Evolutionary conservation across 2,888 invertebrate species (phyloP).

Genomic region (Lasioglossum vierecki): DNA sequence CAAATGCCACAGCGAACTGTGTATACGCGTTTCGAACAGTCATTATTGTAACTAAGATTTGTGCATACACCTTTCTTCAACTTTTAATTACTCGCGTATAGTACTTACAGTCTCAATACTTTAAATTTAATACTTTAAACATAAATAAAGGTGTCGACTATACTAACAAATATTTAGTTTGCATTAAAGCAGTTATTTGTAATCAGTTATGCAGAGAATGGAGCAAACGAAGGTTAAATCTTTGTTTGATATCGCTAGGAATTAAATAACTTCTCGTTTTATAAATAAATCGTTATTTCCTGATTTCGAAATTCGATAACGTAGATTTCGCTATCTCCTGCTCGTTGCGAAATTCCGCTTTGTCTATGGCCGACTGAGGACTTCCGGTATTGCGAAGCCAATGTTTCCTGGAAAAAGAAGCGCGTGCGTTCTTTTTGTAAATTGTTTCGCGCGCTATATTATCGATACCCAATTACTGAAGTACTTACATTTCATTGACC

Average conservation of each 20-base stretch:
- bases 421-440: not conserved
- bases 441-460: not conserved
- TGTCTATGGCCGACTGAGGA: constrained; percentile 90
- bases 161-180: no score
- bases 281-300: constrained; percentile 68
- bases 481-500: constrained; percentile 87
- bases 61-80: not conserved
- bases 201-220: no score
- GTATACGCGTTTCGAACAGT: not conserved
- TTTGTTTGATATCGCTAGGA: not conserved
- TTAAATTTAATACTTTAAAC: no score
- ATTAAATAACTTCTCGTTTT: not conserved
- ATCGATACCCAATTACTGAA: not conserved
- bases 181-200: no score
- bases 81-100: no score
- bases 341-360: constrained; percentile 89
- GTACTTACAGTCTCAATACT: no score
- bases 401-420: constrained; percentile 83
- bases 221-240: no score
- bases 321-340: constrained; percentile 85
- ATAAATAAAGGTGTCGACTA: no score
- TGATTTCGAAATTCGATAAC: constrained; percentile 85
- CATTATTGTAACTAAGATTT: constrained; percentile 18
- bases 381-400: constrained; percentile 90
- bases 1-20: constrained; percentile 21